These are phyloP conservation scores for Operophtera brumata DNA, from an alignment of 2,888 invertebrate genomes.

Conservation along the genomic window DNA sequence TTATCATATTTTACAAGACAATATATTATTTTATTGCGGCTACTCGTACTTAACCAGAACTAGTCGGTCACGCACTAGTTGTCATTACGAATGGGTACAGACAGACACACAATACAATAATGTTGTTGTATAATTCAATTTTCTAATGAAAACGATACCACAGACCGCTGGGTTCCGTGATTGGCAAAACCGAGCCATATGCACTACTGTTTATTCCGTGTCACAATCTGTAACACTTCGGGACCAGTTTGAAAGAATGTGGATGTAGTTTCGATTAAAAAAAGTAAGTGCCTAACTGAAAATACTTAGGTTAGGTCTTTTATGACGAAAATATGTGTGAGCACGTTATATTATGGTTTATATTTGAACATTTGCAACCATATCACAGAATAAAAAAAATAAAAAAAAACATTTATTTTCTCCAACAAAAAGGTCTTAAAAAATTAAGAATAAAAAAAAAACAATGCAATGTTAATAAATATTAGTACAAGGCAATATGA, in stretches of 20 bases:
- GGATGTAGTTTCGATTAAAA: not conserved
- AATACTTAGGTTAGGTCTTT: not conserved
- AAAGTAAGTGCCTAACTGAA: not conserved
- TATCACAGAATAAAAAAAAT: too few species aligned
- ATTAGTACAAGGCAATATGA: too few species aligned
- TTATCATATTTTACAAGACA: too few species aligned
- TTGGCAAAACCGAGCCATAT: slow-evolving; percentile 31
- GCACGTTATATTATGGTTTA: too few species aligned
- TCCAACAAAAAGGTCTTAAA: too few species aligned
- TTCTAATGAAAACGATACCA: slow-evolving; percentile 45
- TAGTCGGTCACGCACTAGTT: slow-evolving; percentile 49
- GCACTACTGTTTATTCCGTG: not conserved
- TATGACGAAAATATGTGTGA: not conserved
- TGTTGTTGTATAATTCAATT: slow-evolving; percentile 49
- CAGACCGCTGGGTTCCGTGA: slow-evolving; percentile 32
- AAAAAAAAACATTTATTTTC: too few species aligned
- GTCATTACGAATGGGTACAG: slow-evolving; percentile 29
- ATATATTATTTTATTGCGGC: not conserved
- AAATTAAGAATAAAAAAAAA: too few species aligned
- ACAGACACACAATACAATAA: slow-evolving; percentile 43
- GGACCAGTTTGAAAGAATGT: slow-evolving; percentile 7
- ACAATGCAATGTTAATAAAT: too few species aligned
- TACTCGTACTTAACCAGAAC: slow-evolving; percentile 14
- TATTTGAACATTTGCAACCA: too few species aligned
- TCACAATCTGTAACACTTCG: slow-evolving; percentile 10